These are phyloP conservation scores for Pammene aurita DNA, from an alignment of 2,888 invertebrate species.

Conservation along the genomic window DNA sequence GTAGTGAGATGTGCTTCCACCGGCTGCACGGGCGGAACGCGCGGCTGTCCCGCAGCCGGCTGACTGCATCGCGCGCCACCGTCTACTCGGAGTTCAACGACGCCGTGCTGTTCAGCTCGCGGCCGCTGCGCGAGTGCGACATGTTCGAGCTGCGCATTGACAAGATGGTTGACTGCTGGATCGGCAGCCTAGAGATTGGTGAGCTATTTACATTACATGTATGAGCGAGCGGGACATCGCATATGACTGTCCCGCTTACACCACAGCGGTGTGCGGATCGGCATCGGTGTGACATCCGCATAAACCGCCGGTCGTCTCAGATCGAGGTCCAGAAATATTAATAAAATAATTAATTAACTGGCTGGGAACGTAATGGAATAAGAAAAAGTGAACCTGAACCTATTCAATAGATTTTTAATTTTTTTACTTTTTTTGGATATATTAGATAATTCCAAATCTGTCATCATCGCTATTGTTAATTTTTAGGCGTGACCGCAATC, in stretches of 20 bases:
- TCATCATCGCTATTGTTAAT: too few species aligned
- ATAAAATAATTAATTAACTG: too few species aligned
- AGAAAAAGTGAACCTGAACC: too few species aligned
- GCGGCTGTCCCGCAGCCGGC: slow-evolving; percentile 90
- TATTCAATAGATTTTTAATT: too few species aligned
- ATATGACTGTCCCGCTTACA: too few species aligned
- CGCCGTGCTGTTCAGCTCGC: slow-evolving; percentile 95
- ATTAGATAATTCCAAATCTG: too few species aligned
- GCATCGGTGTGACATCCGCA: too few species aligned
- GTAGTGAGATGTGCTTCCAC: slow-evolving; percentile 92
- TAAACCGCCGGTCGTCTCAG: too few species aligned
- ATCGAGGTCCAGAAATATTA: too few species aligned
- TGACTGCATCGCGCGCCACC: slow-evolving; percentile 93
- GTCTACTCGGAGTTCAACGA: slow-evolving; percentile 97
- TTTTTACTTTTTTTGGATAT: too few species aligned
- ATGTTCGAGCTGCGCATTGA: slow-evolving; percentile 96
- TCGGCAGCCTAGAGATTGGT: slow-evolving; percentile 95
- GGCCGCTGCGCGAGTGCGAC: slow-evolving; percentile 94
- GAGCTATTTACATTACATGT: slow-evolving; percentile 26
- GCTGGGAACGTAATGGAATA: too few species aligned
- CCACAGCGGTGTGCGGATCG: too few species aligned
- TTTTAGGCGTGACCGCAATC: slow-evolving; percentile 91
- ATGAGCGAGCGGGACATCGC: neutral
- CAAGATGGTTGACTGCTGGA: slow-evolving; percentile 96
- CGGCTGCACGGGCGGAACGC: slow-evolving; percentile 95